phyloP scores from a whole-genome alignment of 1,140 invertebrate species.

The Leptopilina clavipes region DNA sequence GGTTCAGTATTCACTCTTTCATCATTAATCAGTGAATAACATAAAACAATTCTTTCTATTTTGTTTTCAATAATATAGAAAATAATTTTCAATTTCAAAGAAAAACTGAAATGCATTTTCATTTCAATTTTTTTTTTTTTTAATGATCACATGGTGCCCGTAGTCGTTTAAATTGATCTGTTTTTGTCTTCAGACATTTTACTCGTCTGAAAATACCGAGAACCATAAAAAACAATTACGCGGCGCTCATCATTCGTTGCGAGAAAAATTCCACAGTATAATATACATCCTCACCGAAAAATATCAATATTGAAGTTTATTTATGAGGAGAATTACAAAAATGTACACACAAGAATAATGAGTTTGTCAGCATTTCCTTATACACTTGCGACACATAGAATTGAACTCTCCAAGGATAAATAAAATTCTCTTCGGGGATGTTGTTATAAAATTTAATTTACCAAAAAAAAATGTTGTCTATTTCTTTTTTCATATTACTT shows the following conservation, averaged over 20 bases:
- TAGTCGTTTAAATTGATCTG: conserved; percentile 1
- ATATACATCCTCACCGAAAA: conserved; percentile 20
- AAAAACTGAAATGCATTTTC: too few relatives aligned
- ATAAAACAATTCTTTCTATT: background rate
- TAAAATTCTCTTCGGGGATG: background rate
- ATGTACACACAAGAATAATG: conserved; percentile 24
- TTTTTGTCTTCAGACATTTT: background rate
- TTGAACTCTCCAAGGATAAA: conserved; percentile 8
- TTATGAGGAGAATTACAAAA: conserved; percentile 31
- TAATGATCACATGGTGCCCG: background rate
- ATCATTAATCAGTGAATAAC: background rate
- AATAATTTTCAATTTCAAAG: background rate
- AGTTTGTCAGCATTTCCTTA: conserved; percentile 30
- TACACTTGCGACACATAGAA: background rate
- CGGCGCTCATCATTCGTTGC: conserved; percentile 12
- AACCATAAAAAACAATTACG: conserved; percentile 31
- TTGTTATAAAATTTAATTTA: background rate
- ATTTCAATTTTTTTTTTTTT: too few relatives aligned
- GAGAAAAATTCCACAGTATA: conserved; percentile 12
- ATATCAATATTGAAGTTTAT: conserved; percentile 26
- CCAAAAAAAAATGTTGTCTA: background rate
- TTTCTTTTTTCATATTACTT: too few relatives aligned
- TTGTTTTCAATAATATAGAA: background rate
- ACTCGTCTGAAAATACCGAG: conserved; percentile 24
- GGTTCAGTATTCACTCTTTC: background rate